phyloP scores from a whole-genome alignment of 2,888 invertebrate genomes.

The Sphaerophoria rueppellii region DNA sequence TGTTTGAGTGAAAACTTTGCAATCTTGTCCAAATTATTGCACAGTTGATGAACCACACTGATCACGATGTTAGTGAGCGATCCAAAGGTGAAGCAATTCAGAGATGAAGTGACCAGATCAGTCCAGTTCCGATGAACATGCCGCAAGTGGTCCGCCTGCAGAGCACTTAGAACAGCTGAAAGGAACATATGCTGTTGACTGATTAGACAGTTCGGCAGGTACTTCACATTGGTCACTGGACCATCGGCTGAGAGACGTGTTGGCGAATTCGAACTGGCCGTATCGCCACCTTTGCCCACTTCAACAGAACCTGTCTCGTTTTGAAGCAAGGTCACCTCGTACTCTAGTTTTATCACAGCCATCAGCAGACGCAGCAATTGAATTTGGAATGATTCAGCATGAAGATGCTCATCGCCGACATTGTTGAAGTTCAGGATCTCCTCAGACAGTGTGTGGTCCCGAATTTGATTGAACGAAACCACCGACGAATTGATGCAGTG shows the following conservation, averaged over 20 bases:
- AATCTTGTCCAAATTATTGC: slow-evolving; percentile 87
- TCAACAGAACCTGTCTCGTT: slow-evolving; percentile 80
- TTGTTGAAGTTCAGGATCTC: slow-evolving; percentile 89
- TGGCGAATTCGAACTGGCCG: slow-evolving; percentile 79
- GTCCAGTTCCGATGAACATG: slow-evolving; percentile 93
- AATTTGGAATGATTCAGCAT: slow-evolving; percentile 88
- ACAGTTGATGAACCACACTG: slow-evolving; percentile 89
- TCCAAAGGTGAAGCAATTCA: slow-evolving; percentile 89
- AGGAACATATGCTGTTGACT: slow-evolving; percentile 93
- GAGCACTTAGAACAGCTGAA: slow-evolving; percentile 89
- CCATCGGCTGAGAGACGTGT: slow-evolving; percentile 77
- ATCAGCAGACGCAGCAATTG: slow-evolving; percentile 87
- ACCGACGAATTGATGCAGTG: slow-evolving; percentile 92
- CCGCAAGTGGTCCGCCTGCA: slow-evolving; percentile 87
- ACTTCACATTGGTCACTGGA: slow-evolving; percentile 83
- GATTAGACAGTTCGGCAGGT: slow-evolving; percentile 86
- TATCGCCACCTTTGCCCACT: slow-evolving; percentile 75
- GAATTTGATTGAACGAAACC: slow-evolving; percentile 78
- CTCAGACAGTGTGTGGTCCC: slow-evolving; percentile 86
- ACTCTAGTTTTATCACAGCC: slow-evolving; percentile 89
- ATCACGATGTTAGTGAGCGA: slow-evolving; percentile 90
- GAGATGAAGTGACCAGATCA: slow-evolving; percentile 89
- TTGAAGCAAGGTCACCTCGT: slow-evolving; percentile 85
- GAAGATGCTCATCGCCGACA: slow-evolving; percentile 85
- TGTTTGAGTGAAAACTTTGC: slow-evolving; percentile 80